Base-by-base conservation (phyloP, 1,140 invertebrate genomes). In the Ruditapes philippinarum region DNA sequence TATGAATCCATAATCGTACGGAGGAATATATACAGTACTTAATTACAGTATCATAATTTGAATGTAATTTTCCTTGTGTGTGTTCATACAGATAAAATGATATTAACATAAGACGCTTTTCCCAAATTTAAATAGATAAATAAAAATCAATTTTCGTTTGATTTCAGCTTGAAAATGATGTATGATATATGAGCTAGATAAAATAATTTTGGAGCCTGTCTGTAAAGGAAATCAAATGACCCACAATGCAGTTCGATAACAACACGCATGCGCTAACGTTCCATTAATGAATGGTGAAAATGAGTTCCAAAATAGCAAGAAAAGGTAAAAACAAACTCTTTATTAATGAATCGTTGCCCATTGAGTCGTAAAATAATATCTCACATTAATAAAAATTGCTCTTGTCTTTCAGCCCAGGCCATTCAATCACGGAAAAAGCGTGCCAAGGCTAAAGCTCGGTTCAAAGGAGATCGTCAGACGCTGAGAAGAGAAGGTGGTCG, bases 361-460 rank as follows among this genome's bases (percentile, higher is more conserved):
- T 19, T 70, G 49, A 31, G 36, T 88, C 45, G 19, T n/a, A 28
- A 40, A 19, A 70, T 79, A 17, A 40, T 57, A 25, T 49, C n/a
- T n/a, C n/a, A n/a, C n/a, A n/a, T n/a, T n/a, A n/a, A n/a, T n/a
- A n/a, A n/a, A n/a, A 45, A 82, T 62, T 90, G 51, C n/a, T 17
- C 51, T 36, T 49, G 90, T 88, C 33, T 92, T 94, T 87, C 93
- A 96, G 96, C 95, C 28, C 91, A 95, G 86, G 96, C 96, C 65
- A 96, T 96, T 78, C 95, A 96, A 91, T 94, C 95, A 4, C 94
- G 95, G 81, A 96, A 96, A 89, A 96, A 96, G 83, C 92, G 95
- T 57, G 93, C 95, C 28, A 96, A 96, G 88, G 93, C 91, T 9
- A 95, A 95, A 89, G 78, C 91, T 42, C 91, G 93, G 62, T 89